Conservation (phyloP, 2,888 invertebrate species). For the Crepidodera aurea region DNA sequence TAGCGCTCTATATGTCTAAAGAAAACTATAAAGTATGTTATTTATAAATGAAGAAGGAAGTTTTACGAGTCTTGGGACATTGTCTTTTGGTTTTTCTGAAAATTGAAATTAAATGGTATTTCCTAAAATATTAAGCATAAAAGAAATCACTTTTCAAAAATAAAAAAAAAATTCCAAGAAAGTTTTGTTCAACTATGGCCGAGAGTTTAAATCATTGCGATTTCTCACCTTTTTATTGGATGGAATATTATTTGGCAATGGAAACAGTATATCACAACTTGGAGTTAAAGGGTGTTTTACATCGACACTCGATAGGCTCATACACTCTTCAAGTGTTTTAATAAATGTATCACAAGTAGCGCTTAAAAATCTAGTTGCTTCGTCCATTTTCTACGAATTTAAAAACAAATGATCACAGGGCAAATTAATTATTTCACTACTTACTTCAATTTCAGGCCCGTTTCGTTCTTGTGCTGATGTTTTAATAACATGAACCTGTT, state of each 20-base stretch:
- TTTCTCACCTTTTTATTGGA: constrained; percentile 47
- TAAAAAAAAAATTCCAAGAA: too few species aligned
- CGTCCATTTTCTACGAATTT: constrained; percentile 76
- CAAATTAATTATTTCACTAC: not conserved
- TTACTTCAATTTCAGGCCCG: constrained; percentile 61
- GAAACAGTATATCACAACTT: constrained; percentile 47
- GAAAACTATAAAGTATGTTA: too few species aligned
- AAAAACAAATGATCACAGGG: constrained; percentile 49
- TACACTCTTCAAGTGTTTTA: constrained; percentile 81
- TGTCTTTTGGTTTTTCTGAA: constrained; percentile 15
- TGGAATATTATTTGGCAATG: constrained; percentile 49
- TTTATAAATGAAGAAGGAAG: too few species aligned
- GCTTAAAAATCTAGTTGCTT: constrained; percentile 75
- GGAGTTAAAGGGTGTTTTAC: constrained; percentile 39
- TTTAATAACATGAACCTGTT: constrained; percentile 81
- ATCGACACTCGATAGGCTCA: constrained; percentile 67
- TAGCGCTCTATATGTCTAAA: too few species aligned
- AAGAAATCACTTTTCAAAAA: not conserved
- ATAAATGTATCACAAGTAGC: constrained; percentile 87
- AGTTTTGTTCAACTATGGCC: too few species aligned
- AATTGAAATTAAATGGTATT: not conserved
- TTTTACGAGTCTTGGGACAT: constrained; percentile 12
- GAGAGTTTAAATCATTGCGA: not conserved
- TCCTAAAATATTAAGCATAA: not conserved
- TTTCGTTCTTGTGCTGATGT: constrained; percentile 66